Conservation (phyloP, 2,113 vertebrate species). For the Centrocercus urophasianus region DNA sequence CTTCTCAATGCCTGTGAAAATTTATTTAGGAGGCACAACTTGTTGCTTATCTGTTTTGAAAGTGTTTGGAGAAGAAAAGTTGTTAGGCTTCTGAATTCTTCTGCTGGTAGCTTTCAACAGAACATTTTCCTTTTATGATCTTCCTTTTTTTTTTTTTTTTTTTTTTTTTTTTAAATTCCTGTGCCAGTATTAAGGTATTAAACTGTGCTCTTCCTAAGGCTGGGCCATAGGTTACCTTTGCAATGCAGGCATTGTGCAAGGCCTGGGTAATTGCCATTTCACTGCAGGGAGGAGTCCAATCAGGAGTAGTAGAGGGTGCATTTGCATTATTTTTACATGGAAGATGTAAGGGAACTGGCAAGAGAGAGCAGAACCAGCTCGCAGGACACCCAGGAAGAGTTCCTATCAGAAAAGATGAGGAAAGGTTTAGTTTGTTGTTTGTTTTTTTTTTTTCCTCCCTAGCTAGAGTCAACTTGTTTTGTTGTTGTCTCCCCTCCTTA, state of each 20-base stretch:
- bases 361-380: constrained; percentile 52
- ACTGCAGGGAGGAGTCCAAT: constrained; percentile 41
- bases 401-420: not conserved
- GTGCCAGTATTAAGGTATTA: constrained; percentile 33
- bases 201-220: constrained; percentile 22
- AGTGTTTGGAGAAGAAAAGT: constrained; percentile 11
- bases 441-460: not conserved
- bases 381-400: not conserved
- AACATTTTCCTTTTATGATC: constrained; percentile 15
- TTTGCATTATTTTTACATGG: constrained; percentile 58
- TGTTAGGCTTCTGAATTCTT: not conserved
- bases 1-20: not conserved
- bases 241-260: constrained; percentile 56
- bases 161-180: not conserved
- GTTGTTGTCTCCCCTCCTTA: not conserved
- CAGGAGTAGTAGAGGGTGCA: constrained; percentile 7
- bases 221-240: constrained; percentile 51
- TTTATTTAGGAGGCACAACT: not conserved
- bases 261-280: constrained; percentile 45
- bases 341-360: constrained; percentile 1
- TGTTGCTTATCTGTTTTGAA: not conserved
- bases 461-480: not conserved
- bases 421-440: not conserved
- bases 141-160: not conserved
- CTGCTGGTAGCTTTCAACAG: not conserved